phyloP scores from a whole-genome alignment of 2,797 vertebrate species.

The Coccyzus lansbergi region DNA sequence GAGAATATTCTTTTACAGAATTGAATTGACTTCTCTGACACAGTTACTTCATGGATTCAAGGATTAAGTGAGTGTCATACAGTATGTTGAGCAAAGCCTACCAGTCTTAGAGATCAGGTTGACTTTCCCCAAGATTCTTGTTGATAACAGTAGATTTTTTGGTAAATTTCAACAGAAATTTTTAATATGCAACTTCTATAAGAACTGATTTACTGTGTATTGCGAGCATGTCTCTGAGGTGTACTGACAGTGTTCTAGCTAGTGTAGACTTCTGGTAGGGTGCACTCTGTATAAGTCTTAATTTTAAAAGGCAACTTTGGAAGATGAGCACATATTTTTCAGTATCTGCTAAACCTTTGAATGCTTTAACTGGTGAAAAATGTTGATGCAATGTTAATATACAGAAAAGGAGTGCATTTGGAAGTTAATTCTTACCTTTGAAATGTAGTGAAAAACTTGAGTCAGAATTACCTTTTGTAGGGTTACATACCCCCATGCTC shows the following conservation, averaged over 20 bases:
- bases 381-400: not conserved
- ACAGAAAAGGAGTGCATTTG: not conserved
- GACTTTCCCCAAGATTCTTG: not conserved
- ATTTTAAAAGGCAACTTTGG: not conserved
- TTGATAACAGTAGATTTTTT: not conserved
- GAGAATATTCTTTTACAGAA: not conserved
- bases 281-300: not conserved
- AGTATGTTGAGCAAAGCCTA: not conserved
- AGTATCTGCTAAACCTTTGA: not conserved
- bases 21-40: not conserved
- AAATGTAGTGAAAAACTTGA: not conserved
- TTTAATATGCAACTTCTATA: not conserved
- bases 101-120: not conserved
- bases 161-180: not conserved
- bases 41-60: not conserved
- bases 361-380: not conserved
- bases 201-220: not conserved
- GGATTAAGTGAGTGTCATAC: not conserved
- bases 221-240: fast-evolving
- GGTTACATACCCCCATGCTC: not conserved
- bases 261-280: not conserved
- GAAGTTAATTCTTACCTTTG: not conserved
- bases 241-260: not conserved
- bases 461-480: not conserved
- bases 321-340: not conserved